Percentiles rank a stretch among this genome's conserved stretches.
Conservation (phyloP, 92 coral and sea anemone species). For the Actinostola sp. region DNA sequence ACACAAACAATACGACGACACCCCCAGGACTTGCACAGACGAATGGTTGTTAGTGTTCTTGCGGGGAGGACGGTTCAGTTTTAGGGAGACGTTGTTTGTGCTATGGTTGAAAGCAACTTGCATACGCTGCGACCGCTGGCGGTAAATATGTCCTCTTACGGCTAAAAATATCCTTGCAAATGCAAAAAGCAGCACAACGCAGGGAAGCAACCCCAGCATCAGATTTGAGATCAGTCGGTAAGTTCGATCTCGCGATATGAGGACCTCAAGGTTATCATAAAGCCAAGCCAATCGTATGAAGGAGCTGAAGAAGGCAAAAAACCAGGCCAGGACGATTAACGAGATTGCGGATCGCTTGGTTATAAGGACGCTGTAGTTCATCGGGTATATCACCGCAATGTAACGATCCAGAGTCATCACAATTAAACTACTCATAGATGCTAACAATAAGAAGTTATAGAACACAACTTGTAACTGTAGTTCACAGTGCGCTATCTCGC, state of each 20-base stretch:
- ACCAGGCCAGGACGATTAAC: neutral
- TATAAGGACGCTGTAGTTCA: neutral
- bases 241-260: conserved; percentile 2
- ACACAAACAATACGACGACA: conserved; percentile 58
- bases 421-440: conserved; percentile 4
- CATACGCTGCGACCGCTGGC: conserved; percentile 12
- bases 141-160: conserved; percentile 33
- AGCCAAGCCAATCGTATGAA: conserved; percentile 40
- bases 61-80: too few relatives aligned
- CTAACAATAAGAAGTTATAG: conserved; percentile 5
- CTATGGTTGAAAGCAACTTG: conserved; percentile 14
- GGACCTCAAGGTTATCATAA: neutral
- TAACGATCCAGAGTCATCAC: conserved; percentile 8
- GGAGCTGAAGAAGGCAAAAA: conserved; percentile 8
- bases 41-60: conserved; percentile 19
- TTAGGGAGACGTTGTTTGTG: neutral
- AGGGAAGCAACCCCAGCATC: conserved; percentile 38
- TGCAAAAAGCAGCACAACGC: conserved; percentile 35
- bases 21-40: conserved; percentile 64
- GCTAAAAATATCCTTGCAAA: conserved; percentile 42
- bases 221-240: conserved; percentile 23
- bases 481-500: neutral
- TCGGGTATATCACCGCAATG: conserved; percentile 6
- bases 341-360: neutral
- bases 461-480: conserved; percentile 5